Evolutionary conservation across 2,797 vertebrate species (phyloP).

Genomic region (Scarus forsteni): DNA sequence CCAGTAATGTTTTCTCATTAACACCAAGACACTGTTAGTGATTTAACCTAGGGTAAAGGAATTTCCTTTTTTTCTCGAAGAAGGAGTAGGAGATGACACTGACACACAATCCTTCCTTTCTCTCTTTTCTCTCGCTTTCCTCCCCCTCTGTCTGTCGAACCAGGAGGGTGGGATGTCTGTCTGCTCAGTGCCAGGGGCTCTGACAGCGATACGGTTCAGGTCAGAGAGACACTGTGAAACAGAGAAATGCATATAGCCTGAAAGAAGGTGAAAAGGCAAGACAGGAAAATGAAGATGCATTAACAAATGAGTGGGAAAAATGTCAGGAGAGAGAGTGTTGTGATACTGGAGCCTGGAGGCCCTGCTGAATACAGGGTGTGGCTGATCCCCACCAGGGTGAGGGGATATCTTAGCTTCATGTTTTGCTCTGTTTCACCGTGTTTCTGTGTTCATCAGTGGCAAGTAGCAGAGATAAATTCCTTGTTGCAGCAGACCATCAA

Average conservation of each 20-base stretch:
- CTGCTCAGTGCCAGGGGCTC: slow-evolving; percentile 72
- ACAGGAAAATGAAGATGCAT: slow-evolving; percentile 61
- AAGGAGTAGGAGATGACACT: slow-evolving; percentile 58
- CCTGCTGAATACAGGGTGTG: slow-evolving; percentile 73
- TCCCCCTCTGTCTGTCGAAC: slow-evolving; percentile 40
- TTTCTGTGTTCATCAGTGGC: slow-evolving; percentile 30
- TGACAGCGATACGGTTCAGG: slow-evolving; percentile 76
- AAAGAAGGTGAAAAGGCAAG: slow-evolving; percentile 48
- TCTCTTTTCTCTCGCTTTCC: slow-evolving; percentile 40
- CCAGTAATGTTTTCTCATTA: slow-evolving; percentile 46
- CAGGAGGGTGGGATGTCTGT: slow-evolving; percentile 64
- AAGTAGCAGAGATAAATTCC: slow-evolving; percentile 56
- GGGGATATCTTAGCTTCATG: slow-evolving; percentile 55
- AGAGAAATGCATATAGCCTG: slow-evolving; percentile 44
- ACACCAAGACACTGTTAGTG: slow-evolving; percentile 2
- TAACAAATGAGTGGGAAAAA: slow-evolving; percentile 61
- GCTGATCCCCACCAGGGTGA: slow-evolving; percentile 54
- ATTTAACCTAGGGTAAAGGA: slow-evolving; percentile 40
- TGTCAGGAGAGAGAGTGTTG: slow-evolving; percentile 65
- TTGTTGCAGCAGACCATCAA: slow-evolving; percentile 72
- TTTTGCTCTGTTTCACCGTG: slow-evolving; percentile 39
- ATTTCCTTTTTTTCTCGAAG: slow-evolving; percentile 45
- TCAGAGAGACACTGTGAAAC: slow-evolving; percentile 65
- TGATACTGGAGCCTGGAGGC: slow-evolving; percentile 59
- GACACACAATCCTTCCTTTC: slow-evolving; percentile 76